A percentile compares a stretch with the other conserved stretches of the same genome.
Evolutionary conservation across 2,113 vertebrate genomes (phyloP).

Genomic region (Colius striatus): DNA sequence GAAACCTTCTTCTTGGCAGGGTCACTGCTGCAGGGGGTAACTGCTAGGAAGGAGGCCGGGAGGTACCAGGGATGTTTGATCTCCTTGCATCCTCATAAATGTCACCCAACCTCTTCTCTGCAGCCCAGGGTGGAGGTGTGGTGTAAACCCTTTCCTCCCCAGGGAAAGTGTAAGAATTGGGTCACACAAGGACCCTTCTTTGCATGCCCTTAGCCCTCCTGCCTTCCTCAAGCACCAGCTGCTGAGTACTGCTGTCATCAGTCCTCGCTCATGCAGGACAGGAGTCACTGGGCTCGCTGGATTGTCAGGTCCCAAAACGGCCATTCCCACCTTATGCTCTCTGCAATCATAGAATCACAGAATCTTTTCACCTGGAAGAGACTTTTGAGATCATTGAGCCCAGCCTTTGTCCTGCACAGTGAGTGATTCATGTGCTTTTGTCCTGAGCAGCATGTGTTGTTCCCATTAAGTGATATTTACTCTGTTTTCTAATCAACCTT

Average conservation of each 20-base stretch:
- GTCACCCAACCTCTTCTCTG: background rate
- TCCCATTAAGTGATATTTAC: background rate
- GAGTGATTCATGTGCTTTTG: rapidly evolving
- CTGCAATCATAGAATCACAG: no score
- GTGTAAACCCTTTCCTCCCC: background rate
- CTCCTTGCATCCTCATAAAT: background rate
- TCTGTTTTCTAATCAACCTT: background rate
- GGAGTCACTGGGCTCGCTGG: background rate
- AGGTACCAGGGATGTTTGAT: background rate
- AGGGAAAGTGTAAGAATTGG: background rate
- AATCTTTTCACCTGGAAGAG: no score
- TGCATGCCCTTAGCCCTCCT: background rate
- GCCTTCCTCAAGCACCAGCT: background rate
- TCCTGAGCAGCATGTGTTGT: background rate
- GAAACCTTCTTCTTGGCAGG: background rate
- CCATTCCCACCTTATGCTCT: background rate
- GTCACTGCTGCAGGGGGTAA: background rate
- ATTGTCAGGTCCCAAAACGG: background rate
- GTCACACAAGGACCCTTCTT: background rate
- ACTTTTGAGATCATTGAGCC: no score
- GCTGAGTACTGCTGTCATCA: rapidly evolving
- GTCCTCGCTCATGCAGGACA: background rate
- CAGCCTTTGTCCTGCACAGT: background rate
- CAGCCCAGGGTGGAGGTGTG: rapidly evolving
- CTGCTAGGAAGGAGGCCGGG: rapidly evolving